Percentiles rank a stretch among this genome's conserved stretches.
phyloP scores from a whole-genome alignment of 2,797 vertebrate species.

The Syngnathus rostellatus region DNA sequence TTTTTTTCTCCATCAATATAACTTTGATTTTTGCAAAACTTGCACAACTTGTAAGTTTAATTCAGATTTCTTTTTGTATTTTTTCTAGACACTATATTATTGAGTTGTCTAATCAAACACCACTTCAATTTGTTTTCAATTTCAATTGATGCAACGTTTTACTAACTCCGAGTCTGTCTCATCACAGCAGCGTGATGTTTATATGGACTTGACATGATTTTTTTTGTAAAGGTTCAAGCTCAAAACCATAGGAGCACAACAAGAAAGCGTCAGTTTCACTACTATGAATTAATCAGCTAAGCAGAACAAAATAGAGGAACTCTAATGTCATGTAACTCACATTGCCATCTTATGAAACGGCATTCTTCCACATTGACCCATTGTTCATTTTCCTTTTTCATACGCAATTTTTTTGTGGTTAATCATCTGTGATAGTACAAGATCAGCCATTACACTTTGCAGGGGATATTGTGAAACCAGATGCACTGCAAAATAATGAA shows the following conservation, averaged over 20 bases:
- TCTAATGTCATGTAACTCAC: slow-evolving; percentile 57
- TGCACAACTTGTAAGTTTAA: too few species aligned
- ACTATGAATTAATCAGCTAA: slow-evolving; percentile 65
- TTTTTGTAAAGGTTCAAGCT: neutral
- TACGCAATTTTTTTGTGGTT: slow-evolving; percentile 22
- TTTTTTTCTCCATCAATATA: too few species aligned
- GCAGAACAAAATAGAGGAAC: slow-evolving; percentile 71
- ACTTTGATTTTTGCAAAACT: too few species aligned
- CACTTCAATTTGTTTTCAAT: neutral
- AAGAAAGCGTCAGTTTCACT: slow-evolving; percentile 59
- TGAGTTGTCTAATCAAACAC: neutral
- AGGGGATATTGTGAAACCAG: neutral
- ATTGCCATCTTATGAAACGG: slow-evolving; percentile 66
- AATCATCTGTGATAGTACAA: neutral
- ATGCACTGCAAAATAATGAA: neutral
- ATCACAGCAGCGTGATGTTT: neutral
- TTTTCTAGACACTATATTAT: neutral
- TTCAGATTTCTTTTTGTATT: too few species aligned
- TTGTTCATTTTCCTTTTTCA: slow-evolving; percentile 52
- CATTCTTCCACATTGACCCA: slow-evolving; percentile 65
- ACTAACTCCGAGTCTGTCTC: neutral
- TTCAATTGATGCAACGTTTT: neutral
- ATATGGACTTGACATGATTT: neutral
- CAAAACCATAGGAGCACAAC: neutral
- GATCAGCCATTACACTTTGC: neutral